A percentile compares a stretch with the other conserved stretches of the same genome.
These are phyloP conservation scores for Bostrychus sinensis DNA, from an alignment of 2,113 vertebrate species.

Conservation along the genomic window DNA sequence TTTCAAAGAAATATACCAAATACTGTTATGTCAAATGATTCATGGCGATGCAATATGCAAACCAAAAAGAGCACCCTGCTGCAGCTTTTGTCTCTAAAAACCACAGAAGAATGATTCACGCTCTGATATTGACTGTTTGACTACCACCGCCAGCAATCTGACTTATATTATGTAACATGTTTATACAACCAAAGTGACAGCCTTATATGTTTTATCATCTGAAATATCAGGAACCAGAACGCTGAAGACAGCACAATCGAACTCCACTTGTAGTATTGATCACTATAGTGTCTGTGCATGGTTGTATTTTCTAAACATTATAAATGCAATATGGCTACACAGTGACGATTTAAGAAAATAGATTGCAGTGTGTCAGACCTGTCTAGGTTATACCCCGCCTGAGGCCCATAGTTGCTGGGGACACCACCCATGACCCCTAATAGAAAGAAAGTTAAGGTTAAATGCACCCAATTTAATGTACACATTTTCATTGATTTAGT, in stretches of 20 bases:
- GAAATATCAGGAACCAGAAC: conserved; percentile 13
- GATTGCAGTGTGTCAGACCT: no score
- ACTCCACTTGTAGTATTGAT: conserved; percentile 30
- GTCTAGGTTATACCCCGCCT: no score
- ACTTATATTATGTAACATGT: conserved; percentile 44
- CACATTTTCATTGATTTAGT: no score
- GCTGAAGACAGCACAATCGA: background rate
- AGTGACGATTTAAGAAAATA: no score
- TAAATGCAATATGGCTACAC: no score
- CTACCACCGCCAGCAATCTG: conserved; percentile 33
- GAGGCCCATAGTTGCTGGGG: no score
- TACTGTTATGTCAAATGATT: conserved; percentile 37
- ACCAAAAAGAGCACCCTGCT: conserved; percentile 19
- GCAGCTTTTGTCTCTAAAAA: conserved; percentile 38
- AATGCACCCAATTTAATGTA: no score
- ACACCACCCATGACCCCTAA: no score
- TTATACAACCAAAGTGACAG: conserved; percentile 31
- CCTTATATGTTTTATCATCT: conserved; percentile 20
- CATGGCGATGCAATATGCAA: conserved; percentile 44
- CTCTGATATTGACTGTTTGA: conserved; percentile 61
- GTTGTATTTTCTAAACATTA: conserved; percentile 15
- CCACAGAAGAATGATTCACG: conserved; percentile 67
- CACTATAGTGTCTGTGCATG: conserved; percentile 12
- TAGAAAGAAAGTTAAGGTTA: no score
- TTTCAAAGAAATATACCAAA: conserved; percentile 20